These are phyloP conservation scores for Tetragonisca angustula DNA, from an alignment of 2,888 invertebrate genomes.

Conservation along the genomic window DNA sequence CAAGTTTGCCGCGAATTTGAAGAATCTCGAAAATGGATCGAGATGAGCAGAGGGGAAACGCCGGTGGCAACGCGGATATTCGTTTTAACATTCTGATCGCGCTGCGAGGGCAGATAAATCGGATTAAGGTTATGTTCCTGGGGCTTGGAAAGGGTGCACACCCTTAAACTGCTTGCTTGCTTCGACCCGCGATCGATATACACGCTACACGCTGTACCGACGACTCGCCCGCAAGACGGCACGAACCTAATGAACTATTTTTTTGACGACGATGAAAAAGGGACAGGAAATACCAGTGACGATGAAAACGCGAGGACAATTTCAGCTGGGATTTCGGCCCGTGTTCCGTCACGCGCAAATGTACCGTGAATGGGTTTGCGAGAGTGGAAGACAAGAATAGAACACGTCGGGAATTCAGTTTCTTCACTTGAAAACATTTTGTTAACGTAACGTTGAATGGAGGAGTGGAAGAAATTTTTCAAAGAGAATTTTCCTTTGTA, in stretches of 20 bases:
- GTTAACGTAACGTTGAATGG: background rate
- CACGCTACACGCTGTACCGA: conserved; percentile 16
- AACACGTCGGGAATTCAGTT: background rate
- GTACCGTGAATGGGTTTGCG: background rate
- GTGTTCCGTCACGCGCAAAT: background rate
- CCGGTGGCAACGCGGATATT: conserved; percentile 24
- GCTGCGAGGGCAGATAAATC: conserved; percentile 58
- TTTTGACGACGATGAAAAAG: background rate
- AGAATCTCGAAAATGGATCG: conserved; percentile 28
- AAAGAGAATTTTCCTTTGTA: no score
- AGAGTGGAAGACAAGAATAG: background rate
- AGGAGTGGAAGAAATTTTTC: background rate
- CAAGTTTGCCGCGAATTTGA: conserved; percentile 24
- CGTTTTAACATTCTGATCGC: conserved; percentile 63
- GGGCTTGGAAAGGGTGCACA: conserved; percentile 34
- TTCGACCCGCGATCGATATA: conserved; percentile 56
- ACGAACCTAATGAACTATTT: conserved; percentile 37
- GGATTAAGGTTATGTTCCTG: conserved; percentile 66
- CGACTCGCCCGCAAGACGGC: conserved; percentile 43
- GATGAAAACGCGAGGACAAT: conserved; percentile 6
- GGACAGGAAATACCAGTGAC: background rate
- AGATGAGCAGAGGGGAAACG: conserved; percentile 8
- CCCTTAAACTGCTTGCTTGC: conserved; percentile 23
- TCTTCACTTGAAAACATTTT: background rate
- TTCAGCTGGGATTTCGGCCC: background rate